phyloP scores from a whole-genome alignment of 2,797 vertebrate species.

The Rhynchotus rufescens region DNA sequence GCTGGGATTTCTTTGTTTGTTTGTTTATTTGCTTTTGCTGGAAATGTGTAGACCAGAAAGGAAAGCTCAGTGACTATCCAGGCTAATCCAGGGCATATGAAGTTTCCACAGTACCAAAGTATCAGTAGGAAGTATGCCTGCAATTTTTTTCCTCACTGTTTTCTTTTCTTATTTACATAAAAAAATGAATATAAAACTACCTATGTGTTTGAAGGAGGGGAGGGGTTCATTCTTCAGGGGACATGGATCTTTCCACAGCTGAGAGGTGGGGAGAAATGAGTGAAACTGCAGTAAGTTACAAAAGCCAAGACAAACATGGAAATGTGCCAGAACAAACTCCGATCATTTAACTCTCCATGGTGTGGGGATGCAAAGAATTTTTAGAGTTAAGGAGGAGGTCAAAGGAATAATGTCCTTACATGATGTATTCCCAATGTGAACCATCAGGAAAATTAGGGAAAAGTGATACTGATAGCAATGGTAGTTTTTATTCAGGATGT shows the following conservation, averaged over 20 bases:
- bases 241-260: not conserved
- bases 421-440: not conserved
- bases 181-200: not conserved
- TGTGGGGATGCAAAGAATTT: not conserved
- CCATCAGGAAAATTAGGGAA: not conserved
- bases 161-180: not conserved
- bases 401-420: not conserved
- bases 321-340: not conserved
- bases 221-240: not conserved
- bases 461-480: constrained; percentile 10
- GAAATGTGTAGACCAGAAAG: not conserved
- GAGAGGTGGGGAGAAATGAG: not conserved
- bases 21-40: not conserved
- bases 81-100: not conserved
- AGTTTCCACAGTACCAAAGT: not conserved
- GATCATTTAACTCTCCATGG: not conserved
- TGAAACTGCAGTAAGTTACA: not conserved
- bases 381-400: not conserved
- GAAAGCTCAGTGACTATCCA: not conserved
- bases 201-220: not conserved
- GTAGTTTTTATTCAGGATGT: not conserved
- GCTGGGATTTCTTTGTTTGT: no score
- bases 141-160: not conserved
- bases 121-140: not conserved
- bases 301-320: not conserved